Base-by-base conservation (phyloP, 2,888 invertebrate genomes). In the Diaprepes abbreviatus region DNA sequence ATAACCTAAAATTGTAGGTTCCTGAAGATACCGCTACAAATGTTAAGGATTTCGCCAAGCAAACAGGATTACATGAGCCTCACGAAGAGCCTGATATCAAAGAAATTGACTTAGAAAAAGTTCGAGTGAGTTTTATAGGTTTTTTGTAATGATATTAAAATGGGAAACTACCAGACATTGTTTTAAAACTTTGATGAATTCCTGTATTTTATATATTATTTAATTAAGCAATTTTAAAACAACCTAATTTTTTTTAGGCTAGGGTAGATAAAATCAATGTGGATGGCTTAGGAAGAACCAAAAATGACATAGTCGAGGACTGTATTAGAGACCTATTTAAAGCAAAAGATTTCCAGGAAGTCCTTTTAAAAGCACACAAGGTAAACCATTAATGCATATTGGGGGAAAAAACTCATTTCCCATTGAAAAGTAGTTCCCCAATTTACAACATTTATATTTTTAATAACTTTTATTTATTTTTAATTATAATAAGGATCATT, bases 201-300 rank as follows among this genome's bases (percentile, higher is more conserved):
- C n/a, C n/a, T n/a, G n/a, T n/a, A n/a, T n/a, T n/a, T n/a, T n/a
- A n/a, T n/a, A n/a, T n/a, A n/a, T n/a, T n/a, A n/a, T n/a, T n/a
- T n/a, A n/a, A n/a, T n/a, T n/a, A n/a, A n/a, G n/a, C n/a, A n/a
- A n/a, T n/a, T n/a, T n/a, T n/a, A n/a, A n/a, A n/a, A n/a, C n/a
- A n/a, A n/a, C n/a, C n/a, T n/a, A n/a, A n/a, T n/a, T 24, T 62
- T 65, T 83, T 82, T 14, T 80, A 91, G 91, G 95, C 93, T 0
- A 88, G 93, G 59, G 96, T 98, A 1, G 94, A 96, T 81, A 89
- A 90, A 74, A 90, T 98, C 24, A 91, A 94, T 76, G 89, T 98
- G 54, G 93, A 94, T 79, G 97, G 97, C 0, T 83, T 98, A 12
- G 86, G 85, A 36, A 87, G 96, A 69, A 98, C 97, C 0, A 94